phyloP scores from a whole-genome alignment of 2,797 vertebrate genomes.

The Steatocranus sp. region DNA sequence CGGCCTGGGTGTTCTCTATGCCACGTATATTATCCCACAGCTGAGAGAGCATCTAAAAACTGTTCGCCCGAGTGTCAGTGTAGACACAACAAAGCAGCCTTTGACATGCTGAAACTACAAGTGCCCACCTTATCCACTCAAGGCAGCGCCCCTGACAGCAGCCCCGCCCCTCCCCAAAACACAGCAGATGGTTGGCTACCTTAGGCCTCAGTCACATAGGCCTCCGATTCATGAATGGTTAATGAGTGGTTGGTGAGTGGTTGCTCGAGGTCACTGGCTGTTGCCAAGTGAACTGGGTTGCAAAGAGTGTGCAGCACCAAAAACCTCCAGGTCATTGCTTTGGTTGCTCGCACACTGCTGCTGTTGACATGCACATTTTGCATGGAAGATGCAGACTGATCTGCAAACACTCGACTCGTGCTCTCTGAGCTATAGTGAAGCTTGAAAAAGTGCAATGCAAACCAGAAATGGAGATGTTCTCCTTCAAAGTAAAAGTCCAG shows the following conservation, averaged over 20 bases:
- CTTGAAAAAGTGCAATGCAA: not conserved
- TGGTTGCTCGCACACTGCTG: not conserved
- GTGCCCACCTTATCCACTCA: not conserved
- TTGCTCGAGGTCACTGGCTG: not conserved
- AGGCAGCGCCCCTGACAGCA: not conserved
- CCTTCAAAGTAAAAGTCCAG: not conserved
- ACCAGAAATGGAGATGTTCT: not conserved
- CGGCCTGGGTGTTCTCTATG: not conserved
- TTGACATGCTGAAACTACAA: not conserved
- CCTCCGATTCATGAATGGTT: accelerated
- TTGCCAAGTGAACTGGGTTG: not conserved
- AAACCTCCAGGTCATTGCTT: not conserved
- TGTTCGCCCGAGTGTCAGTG: not conserved
- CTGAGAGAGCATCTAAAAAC: not conserved
- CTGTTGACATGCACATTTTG: not conserved
- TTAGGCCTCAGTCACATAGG: not conserved
- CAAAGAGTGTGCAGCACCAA: not conserved
- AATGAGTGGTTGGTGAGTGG: accelerated
- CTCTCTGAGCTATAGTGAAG: not conserved
- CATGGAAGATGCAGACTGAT: not conserved
- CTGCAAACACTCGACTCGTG: not conserved
- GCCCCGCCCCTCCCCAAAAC: not conserved
- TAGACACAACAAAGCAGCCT: not conserved
- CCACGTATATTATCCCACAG: not conserved
- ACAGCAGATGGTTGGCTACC: not conserved